Conservation (phyloP, 1,140 invertebrate species). For the Neoseiulus cucumeris region DNA sequence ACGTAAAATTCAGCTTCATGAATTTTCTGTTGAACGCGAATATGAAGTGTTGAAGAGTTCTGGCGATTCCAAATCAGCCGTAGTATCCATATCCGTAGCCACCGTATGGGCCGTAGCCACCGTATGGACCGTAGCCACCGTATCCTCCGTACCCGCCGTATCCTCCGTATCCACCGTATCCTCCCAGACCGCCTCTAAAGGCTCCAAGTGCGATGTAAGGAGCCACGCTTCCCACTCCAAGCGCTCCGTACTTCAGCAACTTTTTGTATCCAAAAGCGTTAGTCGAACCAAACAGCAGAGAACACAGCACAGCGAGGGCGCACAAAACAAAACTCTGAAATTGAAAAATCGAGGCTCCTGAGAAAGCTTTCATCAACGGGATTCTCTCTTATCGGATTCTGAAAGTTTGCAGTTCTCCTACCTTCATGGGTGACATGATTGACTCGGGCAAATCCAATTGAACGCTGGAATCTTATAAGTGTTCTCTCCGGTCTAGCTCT, state of each 20-base stretch:
- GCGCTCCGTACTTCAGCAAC: neutral
- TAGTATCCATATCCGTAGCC: neutral
- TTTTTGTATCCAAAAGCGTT: constrained; percentile 3
- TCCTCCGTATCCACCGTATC: neutral
- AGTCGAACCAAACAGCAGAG: neutral
- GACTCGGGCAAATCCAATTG: no score
- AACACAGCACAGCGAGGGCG: neutral
- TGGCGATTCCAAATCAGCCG: no score
- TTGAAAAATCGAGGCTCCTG: neutral
- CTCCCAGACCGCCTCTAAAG: neutral
- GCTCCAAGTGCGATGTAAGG: neutral
- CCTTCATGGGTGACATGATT: neutral
- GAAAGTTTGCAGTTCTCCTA: neutral
- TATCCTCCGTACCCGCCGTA: neutral
- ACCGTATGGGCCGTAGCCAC: neutral
- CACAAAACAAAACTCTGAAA: neutral
- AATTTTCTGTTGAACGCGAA: no score
- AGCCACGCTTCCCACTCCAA: neutral
- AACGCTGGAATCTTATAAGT: no score
- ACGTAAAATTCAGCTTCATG: no score
- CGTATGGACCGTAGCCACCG: neutral
- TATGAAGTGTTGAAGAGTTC: no score
- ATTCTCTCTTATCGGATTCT: neutral
- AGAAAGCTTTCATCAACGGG: neutral
- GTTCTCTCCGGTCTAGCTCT: no score